These are phyloP conservation scores for Melieria picta DNA, from an alignment of 2,888 invertebrate genomes.

Conservation along the genomic window DNA sequence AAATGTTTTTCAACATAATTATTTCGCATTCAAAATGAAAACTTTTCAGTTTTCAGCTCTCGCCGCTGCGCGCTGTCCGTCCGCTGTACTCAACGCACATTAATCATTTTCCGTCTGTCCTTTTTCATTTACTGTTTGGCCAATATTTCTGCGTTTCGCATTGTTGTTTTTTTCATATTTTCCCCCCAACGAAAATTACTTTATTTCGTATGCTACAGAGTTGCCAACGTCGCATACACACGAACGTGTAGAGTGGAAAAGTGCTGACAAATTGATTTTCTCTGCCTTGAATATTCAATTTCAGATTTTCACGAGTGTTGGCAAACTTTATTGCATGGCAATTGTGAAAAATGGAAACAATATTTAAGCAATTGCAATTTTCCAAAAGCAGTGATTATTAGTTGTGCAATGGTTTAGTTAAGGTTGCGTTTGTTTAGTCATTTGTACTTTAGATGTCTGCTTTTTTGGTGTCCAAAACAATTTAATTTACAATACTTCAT, in stretches of 20 bases:
- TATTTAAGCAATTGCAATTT: no score
- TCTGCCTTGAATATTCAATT: background rate
- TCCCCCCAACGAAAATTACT: background rate
- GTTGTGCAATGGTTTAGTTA: no score
- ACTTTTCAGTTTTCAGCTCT: background rate
- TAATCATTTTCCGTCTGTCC: constrained; percentile 27
- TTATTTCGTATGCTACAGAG: background rate
- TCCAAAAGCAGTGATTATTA: no score
- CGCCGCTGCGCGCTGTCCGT: background rate
- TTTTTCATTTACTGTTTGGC: background rate
- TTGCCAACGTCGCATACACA: background rate
- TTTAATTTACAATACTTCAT: no score
- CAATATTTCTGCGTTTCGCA: constrained; percentile 26
- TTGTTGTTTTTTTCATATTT: constrained; percentile 22
- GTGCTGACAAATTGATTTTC: constrained; percentile 20
- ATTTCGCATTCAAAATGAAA: constrained; percentile 29
- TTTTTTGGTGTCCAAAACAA: no score
- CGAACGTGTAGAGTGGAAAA: background rate
- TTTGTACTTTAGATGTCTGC: no score
- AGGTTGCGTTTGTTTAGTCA: no score
- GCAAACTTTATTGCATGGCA: no score
- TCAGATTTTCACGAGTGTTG: no score
- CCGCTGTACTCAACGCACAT: constrained; percentile 7
- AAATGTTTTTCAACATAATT: constrained; percentile 31
- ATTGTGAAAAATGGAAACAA: no score